phyloP scores from a whole-genome alignment of 2,797 vertebrate genomes.

The Otolemur crassicaudatus region DNA sequence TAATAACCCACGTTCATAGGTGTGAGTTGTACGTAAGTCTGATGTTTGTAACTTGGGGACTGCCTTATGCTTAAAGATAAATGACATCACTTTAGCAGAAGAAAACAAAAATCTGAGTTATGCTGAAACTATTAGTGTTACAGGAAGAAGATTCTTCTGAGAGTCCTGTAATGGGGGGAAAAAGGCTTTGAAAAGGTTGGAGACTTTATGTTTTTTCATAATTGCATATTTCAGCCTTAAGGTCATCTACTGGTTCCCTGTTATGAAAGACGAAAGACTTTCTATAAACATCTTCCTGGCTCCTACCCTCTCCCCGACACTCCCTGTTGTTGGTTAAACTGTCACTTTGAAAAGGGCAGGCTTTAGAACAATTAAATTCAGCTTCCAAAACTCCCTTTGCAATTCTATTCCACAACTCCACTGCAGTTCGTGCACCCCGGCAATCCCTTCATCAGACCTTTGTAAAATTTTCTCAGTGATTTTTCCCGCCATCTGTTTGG shows the following conservation, averaged over 20 bases:
- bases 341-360: not conserved
- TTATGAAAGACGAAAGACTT: not conserved
- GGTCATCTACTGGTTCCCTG: fast-evolving
- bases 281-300: not conserved
- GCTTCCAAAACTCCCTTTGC: not conserved
- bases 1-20: no score
- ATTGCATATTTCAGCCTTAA: not conserved
- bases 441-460: fast-evolving
- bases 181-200: not conserved
- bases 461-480: not conserved
- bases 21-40: no score
- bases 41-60: no score
- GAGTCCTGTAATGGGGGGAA: not conserved
- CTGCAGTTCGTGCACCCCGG: fast-evolving
- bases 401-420: fast-evolving
- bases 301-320: no score
- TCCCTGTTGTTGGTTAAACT: not conserved
- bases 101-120: not conserved
- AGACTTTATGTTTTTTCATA: not conserved
- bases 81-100: no score
- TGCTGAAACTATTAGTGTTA: not conserved
- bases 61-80: not conserved
- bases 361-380: no score
- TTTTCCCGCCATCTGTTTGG: fast-evolving
- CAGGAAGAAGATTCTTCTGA: not conserved